phyloP scores from a whole-genome alignment of 1,140 invertebrate genomes.

The Euborellia annulipes region DNA sequence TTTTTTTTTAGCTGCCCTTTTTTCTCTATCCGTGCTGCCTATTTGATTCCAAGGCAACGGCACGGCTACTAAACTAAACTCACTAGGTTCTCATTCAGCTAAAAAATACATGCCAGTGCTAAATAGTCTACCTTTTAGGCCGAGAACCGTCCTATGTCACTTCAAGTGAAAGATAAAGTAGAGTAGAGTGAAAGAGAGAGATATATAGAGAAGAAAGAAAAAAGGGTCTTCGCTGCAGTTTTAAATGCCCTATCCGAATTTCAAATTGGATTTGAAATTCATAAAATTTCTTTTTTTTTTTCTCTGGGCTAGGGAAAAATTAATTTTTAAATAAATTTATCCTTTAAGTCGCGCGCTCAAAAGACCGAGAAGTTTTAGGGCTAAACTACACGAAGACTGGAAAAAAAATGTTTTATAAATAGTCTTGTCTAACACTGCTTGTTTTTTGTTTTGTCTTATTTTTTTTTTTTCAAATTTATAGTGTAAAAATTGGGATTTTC shows the following conservation, averaged over 20 bases:
- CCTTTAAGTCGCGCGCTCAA: no score
- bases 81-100: no score
- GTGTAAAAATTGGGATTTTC: no score
- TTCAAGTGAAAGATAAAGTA: constrained; percentile 9
- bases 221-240: constrained; percentile 17
- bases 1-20: no score
- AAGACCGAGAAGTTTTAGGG: not conserved
- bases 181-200: constrained; percentile 11
- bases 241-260: constrained; percentile 2
- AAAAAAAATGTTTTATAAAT: not conserved
- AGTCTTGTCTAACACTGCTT: constrained; percentile 1
- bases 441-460: constrained; percentile 1
- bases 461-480: no score
- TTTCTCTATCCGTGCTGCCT: no score
- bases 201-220: constrained; percentile 11
- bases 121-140: no score
- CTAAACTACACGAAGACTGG: not conserved
- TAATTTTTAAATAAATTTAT: constrained; percentile 1
- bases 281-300: no score
- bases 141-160: no score
- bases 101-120: no score
- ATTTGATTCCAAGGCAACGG: no score
- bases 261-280: not conserved
- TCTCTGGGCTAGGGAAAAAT: not conserved
- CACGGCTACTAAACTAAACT: no score